Conservation (phyloP, 2,797 vertebrate species). For the Aphelocoma californica region DNA sequence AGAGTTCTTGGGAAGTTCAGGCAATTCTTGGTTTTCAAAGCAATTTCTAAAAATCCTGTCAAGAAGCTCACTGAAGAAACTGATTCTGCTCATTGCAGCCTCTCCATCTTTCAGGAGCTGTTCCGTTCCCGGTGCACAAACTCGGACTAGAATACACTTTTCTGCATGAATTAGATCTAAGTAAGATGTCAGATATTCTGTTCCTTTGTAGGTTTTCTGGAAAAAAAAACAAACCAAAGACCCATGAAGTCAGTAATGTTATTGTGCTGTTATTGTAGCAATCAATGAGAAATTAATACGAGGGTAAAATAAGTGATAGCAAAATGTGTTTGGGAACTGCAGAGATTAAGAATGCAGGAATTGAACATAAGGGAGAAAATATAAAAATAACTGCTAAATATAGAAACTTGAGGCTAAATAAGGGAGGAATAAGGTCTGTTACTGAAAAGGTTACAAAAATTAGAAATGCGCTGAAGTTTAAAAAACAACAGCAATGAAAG, state of each 20-base stretch:
- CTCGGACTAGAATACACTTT: background rate
- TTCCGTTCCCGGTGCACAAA: background rate
- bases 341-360: background rate
- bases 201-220: background rate
- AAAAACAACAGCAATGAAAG: background rate
- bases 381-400: background rate
- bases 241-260: background rate
- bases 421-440: background rate
- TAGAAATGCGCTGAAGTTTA: background rate
- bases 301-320: background rate
- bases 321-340: background rate
- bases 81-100: accelerated
- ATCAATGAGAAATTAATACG: background rate
- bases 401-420: background rate
- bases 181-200: background rate
- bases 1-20: background rate
- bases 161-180: background rate
- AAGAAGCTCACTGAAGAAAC: background rate
- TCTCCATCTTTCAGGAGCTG: background rate
- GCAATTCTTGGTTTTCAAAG: background rate
- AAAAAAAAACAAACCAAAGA: accelerated
- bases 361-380: background rate
- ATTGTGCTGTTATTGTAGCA: background rate
- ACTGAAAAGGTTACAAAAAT: background rate
- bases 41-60: background rate